These are phyloP conservation scores for Drosophila ustulata DNA, from an alignment of 2,888 invertebrate species.

Conservation along the genomic window DNA sequence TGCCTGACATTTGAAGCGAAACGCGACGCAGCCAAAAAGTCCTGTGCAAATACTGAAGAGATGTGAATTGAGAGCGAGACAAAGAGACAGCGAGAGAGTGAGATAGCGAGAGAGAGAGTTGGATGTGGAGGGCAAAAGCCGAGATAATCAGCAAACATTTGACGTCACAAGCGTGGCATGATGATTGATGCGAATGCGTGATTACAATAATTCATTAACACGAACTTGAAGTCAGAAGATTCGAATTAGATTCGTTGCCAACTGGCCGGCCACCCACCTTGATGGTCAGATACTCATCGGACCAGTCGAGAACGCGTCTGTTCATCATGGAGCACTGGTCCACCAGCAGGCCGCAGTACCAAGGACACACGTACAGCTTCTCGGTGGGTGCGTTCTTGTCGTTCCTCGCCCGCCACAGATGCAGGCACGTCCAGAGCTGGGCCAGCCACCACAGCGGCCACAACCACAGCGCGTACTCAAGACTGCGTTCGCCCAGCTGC, in stretches of 20 bases:
- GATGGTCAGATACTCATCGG: constrained; percentile 85
- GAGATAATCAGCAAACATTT: constrained; percentile 24
- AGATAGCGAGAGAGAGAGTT: background rate
- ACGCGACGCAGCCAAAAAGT: constrained; percentile 46
- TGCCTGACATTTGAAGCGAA: constrained; percentile 61
- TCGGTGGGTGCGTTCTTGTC: constrained; percentile 94
- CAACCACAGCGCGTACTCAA: constrained; percentile 89
- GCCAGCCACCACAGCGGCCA: constrained; percentile 93
- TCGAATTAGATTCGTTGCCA: constrained; percentile 3
- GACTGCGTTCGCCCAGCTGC: constrained; percentile 86
- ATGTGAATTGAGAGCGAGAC: constrained; percentile 2
- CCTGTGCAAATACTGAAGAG: constrained; percentile 26
- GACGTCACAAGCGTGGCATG: constrained; percentile 39
- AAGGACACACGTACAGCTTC: constrained; percentile 92
- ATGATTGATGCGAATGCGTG: constrained; percentile 68
- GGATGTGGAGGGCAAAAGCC: background rate
- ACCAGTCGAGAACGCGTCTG: constrained; percentile 89
- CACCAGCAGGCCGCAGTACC: constrained; percentile 92
- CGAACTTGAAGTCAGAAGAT: constrained; percentile 24
- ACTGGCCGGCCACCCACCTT: constrained; percentile 82
- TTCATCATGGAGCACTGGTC: constrained; percentile 95
- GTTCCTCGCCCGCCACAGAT: constrained; percentile 93
- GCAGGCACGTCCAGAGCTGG: constrained; percentile 94
- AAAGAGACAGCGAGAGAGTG: constrained; percentile 4
- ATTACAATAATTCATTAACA: constrained; percentile 70